A percentile compares a stretch with the other conserved stretches of the same genome.
These are phyloP conservation scores for Papio anubis DNA, from an alignment of 2,113 vertebrate genomes.

Conservation along the genomic window DNA sequence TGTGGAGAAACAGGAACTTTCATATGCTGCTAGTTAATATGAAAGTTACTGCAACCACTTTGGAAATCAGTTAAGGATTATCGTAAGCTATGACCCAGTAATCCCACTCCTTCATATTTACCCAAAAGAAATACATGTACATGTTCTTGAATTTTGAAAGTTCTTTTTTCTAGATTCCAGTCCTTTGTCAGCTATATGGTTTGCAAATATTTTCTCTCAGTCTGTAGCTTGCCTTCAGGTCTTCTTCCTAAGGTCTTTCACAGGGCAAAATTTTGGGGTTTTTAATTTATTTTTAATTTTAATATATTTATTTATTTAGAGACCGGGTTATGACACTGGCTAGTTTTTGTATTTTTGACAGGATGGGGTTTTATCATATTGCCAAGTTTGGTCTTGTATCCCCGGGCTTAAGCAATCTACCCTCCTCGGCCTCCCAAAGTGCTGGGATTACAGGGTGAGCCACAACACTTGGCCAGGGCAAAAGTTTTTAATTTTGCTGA, in stretches of 20 bases:
- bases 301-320: too few species aligned
- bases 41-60: background rate
- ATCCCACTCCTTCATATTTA: background rate
- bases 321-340: too few species aligned
- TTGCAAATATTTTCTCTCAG: background rate
- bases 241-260: background rate
- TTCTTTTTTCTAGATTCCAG: background rate
- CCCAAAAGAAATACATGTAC: background rate
- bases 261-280: too few species aligned
- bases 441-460: too few species aligned
- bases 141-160: background rate
- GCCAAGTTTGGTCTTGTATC: too few species aligned
- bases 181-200: background rate
- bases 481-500: background rate
- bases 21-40: background rate
- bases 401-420: too few species aligned
- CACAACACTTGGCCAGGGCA: too few species aligned
- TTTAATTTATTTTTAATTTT: too few species aligned
- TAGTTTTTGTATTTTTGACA: too few species aligned
- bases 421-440: too few species aligned
- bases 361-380: too few species aligned
- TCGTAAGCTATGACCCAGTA: background rate
- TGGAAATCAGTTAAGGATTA: background rate
- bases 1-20: background rate
- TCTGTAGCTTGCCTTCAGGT: background rate